Base-by-base conservation (phyloP, 2,888 invertebrate species). In the Drosophila siamana region DNA sequence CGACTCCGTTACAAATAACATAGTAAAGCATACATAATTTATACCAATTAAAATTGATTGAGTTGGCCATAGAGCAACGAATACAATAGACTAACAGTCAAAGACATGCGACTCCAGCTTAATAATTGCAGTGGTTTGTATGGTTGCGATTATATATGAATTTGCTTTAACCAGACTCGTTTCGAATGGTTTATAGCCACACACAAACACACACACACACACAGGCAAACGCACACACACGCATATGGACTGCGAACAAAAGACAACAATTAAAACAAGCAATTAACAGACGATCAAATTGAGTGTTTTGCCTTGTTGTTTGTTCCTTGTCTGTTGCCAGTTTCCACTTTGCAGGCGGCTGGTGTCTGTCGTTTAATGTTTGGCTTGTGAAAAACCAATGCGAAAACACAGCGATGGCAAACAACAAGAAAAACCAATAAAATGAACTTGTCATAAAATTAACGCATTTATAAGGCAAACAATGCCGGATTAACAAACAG, bases 371-470 rank as follows among this genome's bases (percentile, higher is more conserved):
- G 70, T 57, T 80, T 73, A 54, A 57, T 78, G 63, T 64, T 70
- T 67, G 73, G 76, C 80, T 79, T 82, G 74, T 73, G 67, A 64
- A 83, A 86, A 86, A 80, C 73, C 86, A 70, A 76, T 83, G 80
- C 69, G 87, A 81, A 72, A 83, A 77, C 78, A 78, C 40, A 73
- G 66, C 71, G 78, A 85, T 70, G 56, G 82, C 82, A 88, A 84
- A 88, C 79, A 84, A 88, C 79, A 84, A 73, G 85, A 68, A 71
- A 85, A 84, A 81, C 82, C 89, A 85, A 85, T 85, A 87, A 85
- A 85, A 88, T 87, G 87, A 85, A 88, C 88, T 85, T 85, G 89
- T 87, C 89, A 85, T 85, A 87, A 85, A 87, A 85, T 85, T 85
- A 85, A 85, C 89, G 87, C 86, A 88, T 88, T 85, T 88, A 87